phyloP scores from a whole-genome alignment of 2,113 vertebrate species.

The Triplophysa dalaica region DNA sequence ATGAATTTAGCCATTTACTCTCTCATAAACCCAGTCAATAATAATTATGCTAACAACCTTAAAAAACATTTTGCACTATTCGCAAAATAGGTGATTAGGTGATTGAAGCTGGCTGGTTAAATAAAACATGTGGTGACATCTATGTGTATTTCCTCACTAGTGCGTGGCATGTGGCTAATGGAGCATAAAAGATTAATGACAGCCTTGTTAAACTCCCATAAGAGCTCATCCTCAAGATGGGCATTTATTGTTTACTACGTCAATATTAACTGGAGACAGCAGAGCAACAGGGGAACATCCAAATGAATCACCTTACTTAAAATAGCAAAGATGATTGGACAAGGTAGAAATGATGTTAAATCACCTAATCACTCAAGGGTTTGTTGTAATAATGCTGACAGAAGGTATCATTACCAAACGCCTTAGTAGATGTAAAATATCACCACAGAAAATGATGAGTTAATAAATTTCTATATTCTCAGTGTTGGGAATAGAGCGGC shows the following conservation, averaged over 20 bases:
- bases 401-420: neutral
- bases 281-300: neutral
- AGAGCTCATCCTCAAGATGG: neutral
- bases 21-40: neutral
- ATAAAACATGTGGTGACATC: neutral
- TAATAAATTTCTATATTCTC: neutral
- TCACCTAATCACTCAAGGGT: neutral
- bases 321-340: conserved; percentile 1
- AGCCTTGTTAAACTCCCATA: conserved; percentile 40
- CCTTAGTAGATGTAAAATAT: neutral
- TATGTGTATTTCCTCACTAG: neutral
- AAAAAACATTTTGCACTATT: neutral
- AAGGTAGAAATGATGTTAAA: neutral
- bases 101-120: neutral
- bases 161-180: neutral
- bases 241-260: neutral
- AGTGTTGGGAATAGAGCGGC: neutral
- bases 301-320: neutral
- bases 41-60: neutral
- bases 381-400: neutral
- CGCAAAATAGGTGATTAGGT: neutral
- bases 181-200: conserved; percentile 35
- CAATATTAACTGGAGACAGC: conserved; percentile 8
- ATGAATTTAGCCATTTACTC: neutral
- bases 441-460: neutral